phyloP scores from a whole-genome alignment of 2,888 invertebrate genomes.

The Rhyacophila evoluta region DNA sequence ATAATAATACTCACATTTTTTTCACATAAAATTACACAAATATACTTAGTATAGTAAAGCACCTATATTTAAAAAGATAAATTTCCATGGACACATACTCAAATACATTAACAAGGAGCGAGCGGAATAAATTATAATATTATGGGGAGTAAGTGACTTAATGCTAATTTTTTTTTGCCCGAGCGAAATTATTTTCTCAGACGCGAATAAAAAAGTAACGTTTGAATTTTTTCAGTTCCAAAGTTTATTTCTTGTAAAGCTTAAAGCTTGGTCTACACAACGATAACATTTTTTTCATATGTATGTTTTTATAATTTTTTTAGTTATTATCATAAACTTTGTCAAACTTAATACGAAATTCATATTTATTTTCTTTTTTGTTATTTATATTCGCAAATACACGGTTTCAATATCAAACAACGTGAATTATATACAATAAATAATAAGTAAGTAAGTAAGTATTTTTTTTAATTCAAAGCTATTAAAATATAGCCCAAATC shows the following conservation, averaged over 20 bases:
- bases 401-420: too few species aligned
- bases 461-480: too few species aligned
- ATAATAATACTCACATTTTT: too few species aligned
- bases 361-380: too few species aligned
- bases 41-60: background rate
- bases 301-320: too few species aligned
- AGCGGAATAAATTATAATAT: conserved; percentile 6
- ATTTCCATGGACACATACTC: background rate
- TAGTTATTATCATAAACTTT: too few species aligned
- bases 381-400: too few species aligned
- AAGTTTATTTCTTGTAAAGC: background rate
- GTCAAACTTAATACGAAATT: too few species aligned
- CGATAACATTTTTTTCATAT: background rate
- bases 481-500: too few species aligned
- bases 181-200: background rate
- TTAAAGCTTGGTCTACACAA: background rate
- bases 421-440: too few species aligned
- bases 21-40: background rate
- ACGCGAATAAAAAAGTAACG: background rate
- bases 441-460: too few species aligned
- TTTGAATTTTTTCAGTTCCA: background rate
- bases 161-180: background rate
- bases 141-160: background rate
- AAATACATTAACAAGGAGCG: background rate
- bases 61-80: background rate